phyloP scores from a whole-genome alignment of 2,888 invertebrate genomes.

The Mimumesa dahlbomi region DNA sequence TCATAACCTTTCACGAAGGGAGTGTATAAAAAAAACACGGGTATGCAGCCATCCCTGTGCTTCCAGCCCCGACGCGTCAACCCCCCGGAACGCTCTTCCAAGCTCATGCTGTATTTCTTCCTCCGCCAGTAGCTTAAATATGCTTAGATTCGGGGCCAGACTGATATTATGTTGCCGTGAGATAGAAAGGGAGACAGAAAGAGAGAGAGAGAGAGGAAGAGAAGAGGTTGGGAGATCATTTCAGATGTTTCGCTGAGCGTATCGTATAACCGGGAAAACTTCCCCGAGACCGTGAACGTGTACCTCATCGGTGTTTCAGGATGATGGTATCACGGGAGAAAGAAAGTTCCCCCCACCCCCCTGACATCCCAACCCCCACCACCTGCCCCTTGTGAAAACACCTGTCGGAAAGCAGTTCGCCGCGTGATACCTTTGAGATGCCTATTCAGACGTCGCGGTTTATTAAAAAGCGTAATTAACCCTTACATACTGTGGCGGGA shows the following conservation, averaged over 20 bases:
- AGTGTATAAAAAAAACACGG: constrained; percentile 73
- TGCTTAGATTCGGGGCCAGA: constrained; percentile 70
- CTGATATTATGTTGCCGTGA: constrained; percentile 65
- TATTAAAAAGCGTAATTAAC: constrained; percentile 55
- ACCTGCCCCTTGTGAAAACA: too few species aligned
- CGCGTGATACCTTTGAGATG: neutral
- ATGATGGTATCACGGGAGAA: constrained; percentile 47
- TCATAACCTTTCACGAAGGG: constrained; percentile 66
- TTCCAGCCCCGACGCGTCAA: constrained; percentile 38
- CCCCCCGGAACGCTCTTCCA: constrained; percentile 35
- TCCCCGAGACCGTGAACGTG: constrained; percentile 47
- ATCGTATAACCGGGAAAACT: constrained; percentile 44
- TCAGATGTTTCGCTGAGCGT: constrained; percentile 55
- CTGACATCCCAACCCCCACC: too few species aligned
- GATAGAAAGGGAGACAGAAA: too few species aligned
- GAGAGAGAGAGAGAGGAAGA: too few species aligned
- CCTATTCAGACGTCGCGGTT: too few species aligned
- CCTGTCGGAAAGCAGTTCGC: neutral
- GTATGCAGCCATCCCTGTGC: constrained; percentile 58
- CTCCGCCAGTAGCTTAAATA: constrained; percentile 66
- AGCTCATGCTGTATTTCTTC: constrained; percentile 61
- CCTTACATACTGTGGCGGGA: too few species aligned
- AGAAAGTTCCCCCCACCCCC: too few species aligned
- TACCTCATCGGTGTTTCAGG: constrained; percentile 42
- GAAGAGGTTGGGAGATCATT: constrained; percentile 40